These are phyloP conservation scores for Phenganax marumi DNA, from an alignment of 92 coral and sea anemone species.

Conservation along the genomic window DNA sequence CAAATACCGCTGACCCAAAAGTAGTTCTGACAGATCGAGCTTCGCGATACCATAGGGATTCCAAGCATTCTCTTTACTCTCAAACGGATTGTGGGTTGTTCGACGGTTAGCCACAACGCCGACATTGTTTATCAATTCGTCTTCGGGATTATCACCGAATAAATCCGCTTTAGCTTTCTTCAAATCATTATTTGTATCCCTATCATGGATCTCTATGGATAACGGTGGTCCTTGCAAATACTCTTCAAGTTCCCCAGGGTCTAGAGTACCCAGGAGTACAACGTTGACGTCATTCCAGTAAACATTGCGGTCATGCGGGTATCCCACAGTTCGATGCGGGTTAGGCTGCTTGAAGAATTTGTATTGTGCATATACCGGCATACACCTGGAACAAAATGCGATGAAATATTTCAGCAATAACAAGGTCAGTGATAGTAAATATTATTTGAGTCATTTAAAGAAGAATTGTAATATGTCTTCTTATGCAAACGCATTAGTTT, in stretches of 20 bases:
- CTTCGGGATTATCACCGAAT: constrained; percentile 91
- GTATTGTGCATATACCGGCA: constrained; percentile 73
- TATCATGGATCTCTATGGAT: constrained; percentile 87
- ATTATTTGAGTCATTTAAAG: neutral
- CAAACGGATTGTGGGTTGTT: constrained; percentile 92
- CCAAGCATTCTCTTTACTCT: constrained; percentile 81
- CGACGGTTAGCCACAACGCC: constrained; percentile 91
- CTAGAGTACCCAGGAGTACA: constrained; percentile 80
- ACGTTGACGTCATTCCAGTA: constrained; percentile 90
- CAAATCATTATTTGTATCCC: constrained; percentile 70
- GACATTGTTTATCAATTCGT: constrained; percentile 91
- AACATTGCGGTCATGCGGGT: constrained; percentile 83
- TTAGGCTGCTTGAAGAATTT: constrained; percentile 77
- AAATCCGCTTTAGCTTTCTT: constrained; percentile 75
- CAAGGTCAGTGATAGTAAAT: too few species aligned
- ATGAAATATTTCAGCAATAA: neutral
- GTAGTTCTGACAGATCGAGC: constrained; percentile 81
- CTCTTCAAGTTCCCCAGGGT: constrained; percentile 74
- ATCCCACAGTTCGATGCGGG: constrained; percentile 65
- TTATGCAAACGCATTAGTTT: too few species aligned
- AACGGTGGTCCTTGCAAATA: constrained; percentile 88
- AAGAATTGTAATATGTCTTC: neutral
- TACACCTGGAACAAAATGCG: constrained; percentile 61
- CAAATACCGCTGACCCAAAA: constrained; percentile 76
- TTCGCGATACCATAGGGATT: constrained; percentile 93